Conservation (phyloP, 23 tunicate species). For the Aplidium turbinatum region DNA sequence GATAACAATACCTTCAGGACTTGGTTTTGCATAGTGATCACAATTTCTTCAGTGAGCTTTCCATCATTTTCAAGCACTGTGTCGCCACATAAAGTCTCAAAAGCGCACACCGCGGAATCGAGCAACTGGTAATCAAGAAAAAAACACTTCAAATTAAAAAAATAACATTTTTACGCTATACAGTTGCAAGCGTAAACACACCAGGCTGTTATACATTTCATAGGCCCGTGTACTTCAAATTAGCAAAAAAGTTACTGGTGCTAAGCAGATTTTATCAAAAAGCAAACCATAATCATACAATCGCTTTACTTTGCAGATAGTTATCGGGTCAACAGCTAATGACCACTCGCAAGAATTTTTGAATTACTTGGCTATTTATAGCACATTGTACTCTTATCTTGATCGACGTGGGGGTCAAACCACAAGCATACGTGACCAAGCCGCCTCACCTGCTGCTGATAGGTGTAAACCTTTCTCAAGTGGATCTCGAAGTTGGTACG, state of each 20-base stretch:
- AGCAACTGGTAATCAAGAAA: constrained; percentile 49
- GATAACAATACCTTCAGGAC: constrained; percentile 75
- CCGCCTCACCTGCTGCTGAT: constrained; percentile 48
- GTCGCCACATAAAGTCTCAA: constrained; percentile 60
- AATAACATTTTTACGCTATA: neutral
- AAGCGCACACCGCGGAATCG: constrained; percentile 67
- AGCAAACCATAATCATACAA: no score
- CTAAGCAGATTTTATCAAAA: no score
- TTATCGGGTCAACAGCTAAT: no score
- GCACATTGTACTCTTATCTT: no score
- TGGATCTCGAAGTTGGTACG: constrained; percentile 26
- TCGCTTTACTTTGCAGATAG: no score
- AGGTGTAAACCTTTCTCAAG: constrained; percentile 32
- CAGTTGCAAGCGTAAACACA: no score
- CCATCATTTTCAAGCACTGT: constrained; percentile 55
- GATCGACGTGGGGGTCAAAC: neutral
- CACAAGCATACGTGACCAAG: neutral
- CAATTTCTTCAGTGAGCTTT: constrained; percentile 21
- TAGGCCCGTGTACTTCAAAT: no score
- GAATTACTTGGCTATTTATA: no score
- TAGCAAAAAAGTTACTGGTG: no score
- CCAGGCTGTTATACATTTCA: no score
- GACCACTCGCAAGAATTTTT: no score
- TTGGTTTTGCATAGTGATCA: constrained; percentile 29
- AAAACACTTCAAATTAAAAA: neutral